Conservation (phyloP, 2,113 vertebrate species). For the Lamprologus callipterus region DNA sequence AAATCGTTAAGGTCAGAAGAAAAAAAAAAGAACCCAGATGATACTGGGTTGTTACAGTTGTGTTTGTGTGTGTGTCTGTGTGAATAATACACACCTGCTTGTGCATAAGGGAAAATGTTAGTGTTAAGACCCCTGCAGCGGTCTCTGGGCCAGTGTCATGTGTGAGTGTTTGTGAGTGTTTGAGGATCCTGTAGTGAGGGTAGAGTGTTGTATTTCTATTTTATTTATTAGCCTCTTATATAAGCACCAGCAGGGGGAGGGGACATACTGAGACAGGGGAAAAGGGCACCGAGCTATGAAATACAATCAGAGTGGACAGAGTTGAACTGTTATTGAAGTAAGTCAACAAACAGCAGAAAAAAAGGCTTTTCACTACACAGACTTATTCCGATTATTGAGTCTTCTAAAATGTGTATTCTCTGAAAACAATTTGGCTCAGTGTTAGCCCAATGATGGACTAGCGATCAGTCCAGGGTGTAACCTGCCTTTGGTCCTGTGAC, state of each 20-base stretch:
- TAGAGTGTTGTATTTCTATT: constrained; percentile 60
- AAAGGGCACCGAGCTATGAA: constrained; percentile 44
- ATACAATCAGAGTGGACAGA: constrained; percentile 7
- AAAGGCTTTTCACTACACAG: neutral
- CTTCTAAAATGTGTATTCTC: neutral
- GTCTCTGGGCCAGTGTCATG: constrained; percentile 20
- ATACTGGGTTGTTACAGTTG: neutral
- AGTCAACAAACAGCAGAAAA: neutral
- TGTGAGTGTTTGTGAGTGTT: constrained; percentile 39
- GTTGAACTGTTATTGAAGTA: neutral
- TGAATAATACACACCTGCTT: constrained; percentile 18
- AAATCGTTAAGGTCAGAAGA: constrained; percentile 34
- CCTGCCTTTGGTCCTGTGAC: neutral
- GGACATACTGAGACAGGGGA: constrained; percentile 19
- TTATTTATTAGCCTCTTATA: constrained; percentile 64
- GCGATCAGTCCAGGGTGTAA: neutral
- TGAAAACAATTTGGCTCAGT: neutral
- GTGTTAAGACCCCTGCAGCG: constrained; percentile 2
- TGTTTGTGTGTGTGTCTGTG: neutral
- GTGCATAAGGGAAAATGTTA: constrained; percentile 32
- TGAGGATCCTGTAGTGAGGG: constrained; percentile 33
- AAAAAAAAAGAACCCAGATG: neutral
- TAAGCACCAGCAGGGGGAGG: constrained; percentile 54
- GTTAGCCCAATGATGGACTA: neutral
- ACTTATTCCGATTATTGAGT: neutral